Conservation (phyloP, 2,797 vertebrate species). For the Cottoperca gobio region DNA sequence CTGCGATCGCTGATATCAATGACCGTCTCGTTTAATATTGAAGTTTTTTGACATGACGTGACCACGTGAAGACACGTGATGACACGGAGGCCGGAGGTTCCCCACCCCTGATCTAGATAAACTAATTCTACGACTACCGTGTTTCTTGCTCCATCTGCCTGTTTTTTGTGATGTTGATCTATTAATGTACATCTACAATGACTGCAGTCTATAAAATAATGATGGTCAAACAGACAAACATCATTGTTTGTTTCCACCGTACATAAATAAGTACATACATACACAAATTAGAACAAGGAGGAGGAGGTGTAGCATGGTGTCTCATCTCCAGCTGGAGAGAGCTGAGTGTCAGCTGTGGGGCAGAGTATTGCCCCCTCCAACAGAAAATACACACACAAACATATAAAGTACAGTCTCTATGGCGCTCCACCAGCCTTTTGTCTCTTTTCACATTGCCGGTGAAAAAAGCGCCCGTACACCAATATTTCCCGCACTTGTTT, state of each 20-base stretch:
- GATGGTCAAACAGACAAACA: background rate
- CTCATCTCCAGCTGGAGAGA: slow-evolving; percentile 39
- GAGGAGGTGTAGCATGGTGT: background rate
- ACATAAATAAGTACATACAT: background rate
- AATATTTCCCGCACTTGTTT: background rate
- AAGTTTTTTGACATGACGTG: too few relatives aligned
- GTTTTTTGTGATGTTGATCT: too few relatives aligned
- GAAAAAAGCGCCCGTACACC: slow-evolving; percentile 1
- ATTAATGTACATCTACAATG: background rate
- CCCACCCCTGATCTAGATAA: too few relatives aligned
- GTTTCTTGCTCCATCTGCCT: too few relatives aligned
- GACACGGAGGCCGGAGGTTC: too few relatives aligned
- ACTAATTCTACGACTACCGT: too few relatives aligned
- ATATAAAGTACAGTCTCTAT: slow-evolving; percentile 1
- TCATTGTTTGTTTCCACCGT: background rate
- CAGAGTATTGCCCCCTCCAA: slow-evolving; percentile 8
- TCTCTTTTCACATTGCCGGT: slow-evolving; percentile 17
- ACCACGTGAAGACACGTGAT: too few relatives aligned
- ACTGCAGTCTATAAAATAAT: background rate
- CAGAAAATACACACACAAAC: background rate
- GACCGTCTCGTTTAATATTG: too few relatives aligned
- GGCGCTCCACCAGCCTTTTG: slow-evolving; percentile 24
- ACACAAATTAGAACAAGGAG: background rate
- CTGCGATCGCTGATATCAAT: too few relatives aligned
- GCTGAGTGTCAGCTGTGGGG: slow-evolving; percentile 40